Base-by-base conservation (phyloP, 2,888 invertebrate genomes). In the Biston betularia region DNA sequence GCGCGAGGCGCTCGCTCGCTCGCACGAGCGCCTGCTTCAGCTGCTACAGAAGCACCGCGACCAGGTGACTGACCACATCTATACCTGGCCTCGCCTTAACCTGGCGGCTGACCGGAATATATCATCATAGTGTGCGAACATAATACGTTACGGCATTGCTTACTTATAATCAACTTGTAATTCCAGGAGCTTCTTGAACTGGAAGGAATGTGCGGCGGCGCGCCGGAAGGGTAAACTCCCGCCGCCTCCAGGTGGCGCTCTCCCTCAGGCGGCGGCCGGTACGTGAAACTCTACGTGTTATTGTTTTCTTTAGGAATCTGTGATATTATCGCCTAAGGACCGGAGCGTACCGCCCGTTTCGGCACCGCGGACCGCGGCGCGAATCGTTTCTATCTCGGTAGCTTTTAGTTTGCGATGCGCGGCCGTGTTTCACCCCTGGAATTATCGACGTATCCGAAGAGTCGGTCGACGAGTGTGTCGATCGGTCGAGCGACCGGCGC, bases 1-100 rank as follows among this genome's bases (percentile, higher is more conserved):
- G 66, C 95, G 95, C 75, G 96, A 96, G 77, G 96, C 97, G 72
- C 90, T 98, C 45, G 96, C 96, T 83, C 95, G 96, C 69, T 95
- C 96, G 74, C 98, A 98, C 88, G 97, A 97, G 80, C 95, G 95
- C 12, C 96, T 98, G 71, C 95, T 95, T 77, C 95, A 95, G 69
- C 90, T 97, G 73, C 94, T 96, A 71, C 85, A 84, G 77, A 79
- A 82, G 72, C 90, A 85, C 60, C 83, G 91, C 48, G 90, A 92
- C 68, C 91, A 90, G 90, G 92, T 90, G 73, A n/a, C 44, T 12
- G 44, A 0, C 24, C 24, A 24, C 24, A 1, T 24, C 24, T 24
- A 2, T 24, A 44, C 44, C 12, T 44, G 11, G n/a, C 44, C 12
- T n/a, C 38, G 38, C 9, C 42, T 42, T 24, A 24, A 24, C 24